Evolutionary conservation across 2,888 invertebrate genomes (phyloP).

Genomic region (Agrypnus murinus): DNA sequence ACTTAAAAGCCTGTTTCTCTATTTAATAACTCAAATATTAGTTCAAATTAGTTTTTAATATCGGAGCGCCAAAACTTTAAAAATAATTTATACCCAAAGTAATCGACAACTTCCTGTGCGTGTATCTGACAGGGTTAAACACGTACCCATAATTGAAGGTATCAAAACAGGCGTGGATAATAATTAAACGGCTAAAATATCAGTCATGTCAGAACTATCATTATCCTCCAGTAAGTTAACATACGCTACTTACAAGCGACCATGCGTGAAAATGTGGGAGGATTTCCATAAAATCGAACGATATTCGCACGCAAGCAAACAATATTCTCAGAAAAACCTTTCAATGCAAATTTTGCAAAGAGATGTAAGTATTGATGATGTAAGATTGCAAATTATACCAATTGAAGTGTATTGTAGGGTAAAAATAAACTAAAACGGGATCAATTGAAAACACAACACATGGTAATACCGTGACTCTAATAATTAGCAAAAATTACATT

Average conservation of each 20-base stretch:
- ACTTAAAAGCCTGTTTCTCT: too few relatives aligned
- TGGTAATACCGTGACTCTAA: conserved; percentile 10
- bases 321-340: too few relatives aligned
- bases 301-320: neutral
- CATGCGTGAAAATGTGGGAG: conserved; percentile 37
- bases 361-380: too few relatives aligned
- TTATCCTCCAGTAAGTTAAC: conserved; percentile 38
- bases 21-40: too few relatives aligned
- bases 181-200: conserved; percentile 52
- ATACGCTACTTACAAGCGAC: conserved; percentile 14
- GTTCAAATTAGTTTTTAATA: too few relatives aligned
- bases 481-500: conserved; percentile 16
- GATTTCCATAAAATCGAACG: neutral
- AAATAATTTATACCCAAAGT: neutral
- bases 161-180: conserved; percentile 47
- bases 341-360: too few relatives aligned
- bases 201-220: conserved; percentile 44
- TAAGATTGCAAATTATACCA: too few relatives aligned
- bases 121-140: conserved; percentile 16
- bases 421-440: too few relatives aligned
- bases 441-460: neutral
- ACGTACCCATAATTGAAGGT: conserved; percentile 46
- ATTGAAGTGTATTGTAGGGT: too few relatives aligned
- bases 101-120: conserved; percentile 34
- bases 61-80: too few relatives aligned